Evolutionary conservation across 2,888 invertebrate genomes (phyloP).

Genomic region (Drosophila lutescens): DNA sequence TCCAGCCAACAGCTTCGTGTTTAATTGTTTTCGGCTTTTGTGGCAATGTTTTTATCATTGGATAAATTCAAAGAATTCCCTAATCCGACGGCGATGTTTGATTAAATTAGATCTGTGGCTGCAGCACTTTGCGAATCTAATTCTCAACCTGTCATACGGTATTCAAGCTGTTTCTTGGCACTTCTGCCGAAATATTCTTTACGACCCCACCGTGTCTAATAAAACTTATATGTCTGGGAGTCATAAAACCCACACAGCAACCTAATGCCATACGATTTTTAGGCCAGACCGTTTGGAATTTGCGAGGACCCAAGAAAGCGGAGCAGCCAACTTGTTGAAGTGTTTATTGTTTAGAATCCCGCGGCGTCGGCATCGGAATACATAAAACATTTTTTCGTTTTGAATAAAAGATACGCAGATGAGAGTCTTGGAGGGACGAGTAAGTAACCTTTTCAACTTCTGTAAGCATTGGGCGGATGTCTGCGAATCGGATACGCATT

Average conservation of each 20-base stretch:
- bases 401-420: slow-evolving; percentile 43
- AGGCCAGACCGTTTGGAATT: slow-evolving; percentile 8
- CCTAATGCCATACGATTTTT: slow-evolving; percentile 23
- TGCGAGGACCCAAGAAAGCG: slow-evolving; percentile 1
- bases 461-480: not conserved
- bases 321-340: slow-evolving; percentile 58
- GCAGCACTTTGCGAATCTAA: slow-evolving; percentile 8
- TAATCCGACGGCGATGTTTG: slow-evolving; percentile 5
- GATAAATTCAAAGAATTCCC: slow-evolving; percentile 1
- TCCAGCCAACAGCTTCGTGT: slow-evolving; percentile 1
- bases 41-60: not conserved
- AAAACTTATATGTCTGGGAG: slow-evolving; percentile 50
- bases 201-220: slow-evolving; percentile 53
- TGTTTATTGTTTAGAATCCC: slow-evolving; percentile 58
- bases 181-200: slow-evolving; percentile 42
- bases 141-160: slow-evolving; percentile 32
- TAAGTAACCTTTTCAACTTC: slow-evolving; percentile 5
- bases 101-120: slow-evolving; percentile 10
- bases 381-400: slow-evolving; percentile 49
- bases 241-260: slow-evolving; percentile 44
- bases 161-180: slow-evolving; percentile 41
- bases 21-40: slow-evolving; percentile 34
- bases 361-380: slow-evolving; percentile 40
- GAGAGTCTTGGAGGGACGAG: not conserved
- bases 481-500: slow-evolving; percentile 5